These are phyloP conservation scores for Hemibagrus guttatus DNA, from an alignment of 2,797 vertebrate genomes.

Conservation along the genomic window DNA sequence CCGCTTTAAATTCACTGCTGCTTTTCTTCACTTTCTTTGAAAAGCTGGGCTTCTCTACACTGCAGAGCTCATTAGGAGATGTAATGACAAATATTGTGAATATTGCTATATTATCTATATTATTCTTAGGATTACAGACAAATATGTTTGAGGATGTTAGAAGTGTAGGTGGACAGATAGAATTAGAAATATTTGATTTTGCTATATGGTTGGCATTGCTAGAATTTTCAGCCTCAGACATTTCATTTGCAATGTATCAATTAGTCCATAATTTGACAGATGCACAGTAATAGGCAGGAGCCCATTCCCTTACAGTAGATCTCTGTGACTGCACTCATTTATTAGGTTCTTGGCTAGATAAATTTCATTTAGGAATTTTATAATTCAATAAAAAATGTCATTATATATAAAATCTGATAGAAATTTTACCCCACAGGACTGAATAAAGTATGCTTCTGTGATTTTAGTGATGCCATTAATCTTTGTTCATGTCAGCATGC, in stretches of 20 bases:
- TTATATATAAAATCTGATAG: background rate
- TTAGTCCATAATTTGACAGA: slow-evolving; percentile 3
- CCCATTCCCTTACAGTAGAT: background rate
- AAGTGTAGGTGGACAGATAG: background rate
- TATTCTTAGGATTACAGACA: background rate
- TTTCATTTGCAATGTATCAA: background rate
- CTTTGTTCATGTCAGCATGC: background rate
- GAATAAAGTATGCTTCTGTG: background rate
- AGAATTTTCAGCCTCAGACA: background rate
- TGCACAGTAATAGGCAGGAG: background rate
- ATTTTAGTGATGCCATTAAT: background rate
- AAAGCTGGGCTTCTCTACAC: slow-evolving; percentile 13
- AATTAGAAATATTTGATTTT: background rate
- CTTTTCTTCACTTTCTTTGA: slow-evolving; percentile 32
- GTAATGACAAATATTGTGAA: background rate
- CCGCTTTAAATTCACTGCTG: slow-evolving; percentile 23
- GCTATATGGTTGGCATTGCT: background rate
- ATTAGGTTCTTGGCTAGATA: background rate
- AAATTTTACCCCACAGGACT: background rate
- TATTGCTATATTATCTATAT: background rate
- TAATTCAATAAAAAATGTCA: background rate
- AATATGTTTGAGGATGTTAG: background rate
- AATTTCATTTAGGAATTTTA: background rate
- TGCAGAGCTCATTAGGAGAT: slow-evolving; percentile 10
- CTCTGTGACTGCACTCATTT: background rate